Evolutionary conservation across 1,140 invertebrate species (phyloP).

Genomic region (Galleria mellonella): DNA sequence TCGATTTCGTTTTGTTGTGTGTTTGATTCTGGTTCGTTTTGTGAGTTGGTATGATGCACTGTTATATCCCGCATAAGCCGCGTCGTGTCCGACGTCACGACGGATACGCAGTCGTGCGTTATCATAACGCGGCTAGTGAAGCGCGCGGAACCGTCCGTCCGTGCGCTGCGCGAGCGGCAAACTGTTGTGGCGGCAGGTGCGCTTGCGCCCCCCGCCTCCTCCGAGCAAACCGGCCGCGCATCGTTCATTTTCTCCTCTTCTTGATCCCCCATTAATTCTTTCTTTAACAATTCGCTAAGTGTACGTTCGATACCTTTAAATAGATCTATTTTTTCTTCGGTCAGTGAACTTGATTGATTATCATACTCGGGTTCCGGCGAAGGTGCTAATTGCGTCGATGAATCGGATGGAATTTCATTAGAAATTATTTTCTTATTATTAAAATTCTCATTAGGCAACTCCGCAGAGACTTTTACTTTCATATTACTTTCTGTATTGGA

Average conservation of each 20-base stretch:
- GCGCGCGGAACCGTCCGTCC: slow-evolving; percentile 77
- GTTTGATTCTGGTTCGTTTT: slow-evolving; percentile 53
- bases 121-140: slow-evolving; percentile 92
- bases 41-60: slow-evolving; percentile 75
- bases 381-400: slow-evolving; percentile 32
- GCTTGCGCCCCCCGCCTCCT: slow-evolving; percentile 67
- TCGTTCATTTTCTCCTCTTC: slow-evolving; percentile 68
- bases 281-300: slow-evolving; percentile 72
- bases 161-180: slow-evolving; percentile 70
- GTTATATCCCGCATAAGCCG: slow-evolving; percentile 77
- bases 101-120: slow-evolving; percentile 83
- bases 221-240: slow-evolving; percentile 66
- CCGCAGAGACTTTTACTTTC: slow-evolving; percentile 54
- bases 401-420: slow-evolving; percentile 19
- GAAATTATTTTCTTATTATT: slow-evolving; percentile 25
- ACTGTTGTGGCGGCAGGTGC: slow-evolving; percentile 66
- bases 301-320: slow-evolving; percentile 74
- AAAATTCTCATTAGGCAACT: slow-evolving; percentile 34
- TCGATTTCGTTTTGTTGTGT: slow-evolving; percentile 46
- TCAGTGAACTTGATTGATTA: slow-evolving; percentile 19
- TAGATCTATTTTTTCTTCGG: slow-evolving; percentile 64
- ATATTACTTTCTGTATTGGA: slow-evolving; percentile 46
- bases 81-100: slow-evolving; percentile 83
- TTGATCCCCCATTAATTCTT: slow-evolving; percentile 68
- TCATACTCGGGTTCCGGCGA: slow-evolving; percentile 40